phyloP scores from a whole-genome alignment of 30 jellyfish, hydroid and myxozoan genomes.

The Hydra vulgaris region DNA sequence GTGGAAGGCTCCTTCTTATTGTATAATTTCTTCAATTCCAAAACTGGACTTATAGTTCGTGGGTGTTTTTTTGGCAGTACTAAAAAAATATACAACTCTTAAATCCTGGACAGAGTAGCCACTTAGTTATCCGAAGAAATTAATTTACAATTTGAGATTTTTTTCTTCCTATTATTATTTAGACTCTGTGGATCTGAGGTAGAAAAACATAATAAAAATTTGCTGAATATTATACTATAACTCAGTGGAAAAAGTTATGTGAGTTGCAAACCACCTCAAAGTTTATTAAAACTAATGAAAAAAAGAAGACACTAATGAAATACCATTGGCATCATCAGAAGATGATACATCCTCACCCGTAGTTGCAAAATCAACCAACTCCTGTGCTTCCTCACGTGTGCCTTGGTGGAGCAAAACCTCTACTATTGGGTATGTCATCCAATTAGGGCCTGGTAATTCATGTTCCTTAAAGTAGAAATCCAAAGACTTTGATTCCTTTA shows the following conservation, averaged over 20 bases:
- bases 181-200: not conserved
- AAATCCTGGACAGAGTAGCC: not conserved
- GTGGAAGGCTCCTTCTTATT: not conserved
- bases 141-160: not conserved
- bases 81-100: not conserved
- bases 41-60: not conserved
- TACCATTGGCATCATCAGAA: not conserved
- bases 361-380: not conserved
- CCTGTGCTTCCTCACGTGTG: not conserved
- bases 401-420: not conserved
- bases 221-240: not conserved
- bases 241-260: not conserved
- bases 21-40: not conserved
- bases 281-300: not conserved
- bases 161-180: not conserved
- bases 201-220: not conserved
- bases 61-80: not conserved
- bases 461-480: not conserved
- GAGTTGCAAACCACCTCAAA: not conserved
- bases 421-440: not conserved
- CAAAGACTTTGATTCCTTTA: not conserved
- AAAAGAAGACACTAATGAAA: not conserved
- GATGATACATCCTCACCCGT: not conserved
- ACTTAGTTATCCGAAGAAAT: not conserved
- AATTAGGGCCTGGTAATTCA: not conserved